Evolutionary conservation across 1,140 invertebrate species (phyloP).

Genomic region (Eulimnadia texana): DNA sequence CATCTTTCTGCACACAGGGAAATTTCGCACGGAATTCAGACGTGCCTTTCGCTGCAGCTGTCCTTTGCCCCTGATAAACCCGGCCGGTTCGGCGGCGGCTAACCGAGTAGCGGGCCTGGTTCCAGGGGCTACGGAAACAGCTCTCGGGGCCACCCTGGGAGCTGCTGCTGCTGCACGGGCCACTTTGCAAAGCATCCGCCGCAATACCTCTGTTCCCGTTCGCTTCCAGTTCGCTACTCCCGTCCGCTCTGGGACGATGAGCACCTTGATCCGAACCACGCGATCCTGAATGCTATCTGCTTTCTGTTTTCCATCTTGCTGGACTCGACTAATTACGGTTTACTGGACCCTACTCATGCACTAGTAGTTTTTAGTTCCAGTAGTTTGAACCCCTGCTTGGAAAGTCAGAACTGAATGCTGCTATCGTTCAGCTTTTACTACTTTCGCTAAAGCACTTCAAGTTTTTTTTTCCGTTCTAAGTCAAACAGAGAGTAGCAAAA

Average conservation of each 20-base stretch:
- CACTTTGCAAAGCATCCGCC: neutral
- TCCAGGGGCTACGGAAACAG: neutral
- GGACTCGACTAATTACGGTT: neutral
- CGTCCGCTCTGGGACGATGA: neutral
- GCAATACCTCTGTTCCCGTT: neutral
- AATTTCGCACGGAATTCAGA: slow-evolving; percentile 47
- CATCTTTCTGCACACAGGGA: too few relatives aligned
- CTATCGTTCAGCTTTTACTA: too few relatives aligned
- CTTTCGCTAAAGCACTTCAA: too few relatives aligned
- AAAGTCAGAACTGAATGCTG: too few relatives aligned
- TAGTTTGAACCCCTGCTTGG: too few relatives aligned
- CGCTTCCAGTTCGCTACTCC: neutral
- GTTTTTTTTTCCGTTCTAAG: too few relatives aligned
- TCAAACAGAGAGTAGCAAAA: too few relatives aligned
- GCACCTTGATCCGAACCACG: neutral
- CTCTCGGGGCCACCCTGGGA: neutral
- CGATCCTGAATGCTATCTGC: neutral
- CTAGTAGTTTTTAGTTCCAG: neutral
- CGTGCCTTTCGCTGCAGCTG: slow-evolving; percentile 38
- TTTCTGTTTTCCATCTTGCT: neutral
- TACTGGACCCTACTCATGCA: neutral
- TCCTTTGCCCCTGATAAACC: slow-evolving; percentile 3
- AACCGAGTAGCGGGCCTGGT: neutral
- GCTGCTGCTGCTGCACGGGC: neutral
- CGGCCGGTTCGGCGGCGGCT: neutral